Percentiles rank a stretch among this genome's conserved stretches.
Evolutionary conservation across 2,113 vertebrate genomes (phyloP).

Genomic region (Megalops atlanticus): DNA sequence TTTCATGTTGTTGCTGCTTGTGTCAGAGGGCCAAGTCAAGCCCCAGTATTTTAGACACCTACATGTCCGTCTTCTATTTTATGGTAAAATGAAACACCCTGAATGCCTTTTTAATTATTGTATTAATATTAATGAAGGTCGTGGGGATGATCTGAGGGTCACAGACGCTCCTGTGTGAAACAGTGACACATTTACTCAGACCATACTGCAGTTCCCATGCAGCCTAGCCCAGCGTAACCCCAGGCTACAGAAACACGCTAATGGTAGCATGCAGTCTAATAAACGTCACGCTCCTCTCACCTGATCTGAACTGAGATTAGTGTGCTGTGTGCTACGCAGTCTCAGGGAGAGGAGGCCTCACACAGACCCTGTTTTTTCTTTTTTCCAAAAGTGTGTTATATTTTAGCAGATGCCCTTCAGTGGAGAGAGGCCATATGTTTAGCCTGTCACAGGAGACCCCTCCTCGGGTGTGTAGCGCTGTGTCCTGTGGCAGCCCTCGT

Average conservation of each 20-base stretch:
- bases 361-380: not conserved
- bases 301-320: not conserved
- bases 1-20: no score
- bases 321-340: not conserved
- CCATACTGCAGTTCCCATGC: not conserved
- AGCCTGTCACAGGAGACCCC: constrained; percentile 48
- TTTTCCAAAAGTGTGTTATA: not conserved
- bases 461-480: constrained; percentile 26
- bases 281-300: constrained; percentile 3
- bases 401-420: constrained; percentile 55
- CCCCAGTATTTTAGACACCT: no score
- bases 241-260: not conserved
- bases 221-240: not conserved
- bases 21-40: no score
- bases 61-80: no score
- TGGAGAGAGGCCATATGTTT: constrained; percentile 56
- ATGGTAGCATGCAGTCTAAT: not conserved
- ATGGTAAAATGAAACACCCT: no score
- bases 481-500: constrained; percentile 28
- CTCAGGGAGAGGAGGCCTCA: not conserved
- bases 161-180: no score
- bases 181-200: no score
- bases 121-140: no score
- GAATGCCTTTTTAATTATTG: no score
- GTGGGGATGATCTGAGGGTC: no score